A percentile compares a stretch with the other conserved stretches of the same genome.
These are phyloP conservation scores for Cyclura pinguis DNA, from an alignment of 2,797 vertebrate species.

Conservation along the genomic window DNA sequence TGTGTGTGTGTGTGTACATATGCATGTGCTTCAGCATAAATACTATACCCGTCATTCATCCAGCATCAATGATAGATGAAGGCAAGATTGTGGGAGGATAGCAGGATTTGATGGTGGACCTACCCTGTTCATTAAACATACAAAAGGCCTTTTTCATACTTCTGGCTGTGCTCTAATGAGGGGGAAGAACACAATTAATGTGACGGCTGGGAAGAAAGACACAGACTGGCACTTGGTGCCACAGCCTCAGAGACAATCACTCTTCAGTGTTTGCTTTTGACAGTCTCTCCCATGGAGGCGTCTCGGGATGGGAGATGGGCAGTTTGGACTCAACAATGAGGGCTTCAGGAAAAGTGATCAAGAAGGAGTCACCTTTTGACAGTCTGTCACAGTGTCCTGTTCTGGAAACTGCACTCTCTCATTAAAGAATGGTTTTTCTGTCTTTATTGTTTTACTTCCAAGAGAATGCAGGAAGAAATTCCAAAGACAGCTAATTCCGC, in stretches of 20 bases:
- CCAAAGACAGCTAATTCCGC: neutral
- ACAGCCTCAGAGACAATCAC: conserved; percentile 48
- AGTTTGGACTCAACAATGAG: conserved; percentile 5
- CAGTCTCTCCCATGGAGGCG: neutral
- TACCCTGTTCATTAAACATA: conserved; percentile 52
- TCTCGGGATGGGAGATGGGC: accelerated
- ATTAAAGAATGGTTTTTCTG: neutral
- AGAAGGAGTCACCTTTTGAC: conserved; percentile 15
- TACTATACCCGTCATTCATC: neutral
- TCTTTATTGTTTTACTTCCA: neutral
- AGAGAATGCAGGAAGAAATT: neutral
- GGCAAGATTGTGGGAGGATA: conserved; percentile 8
- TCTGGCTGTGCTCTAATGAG: conserved; percentile 35
- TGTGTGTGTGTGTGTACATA: neutral
- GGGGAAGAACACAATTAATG: conserved; percentile 66
- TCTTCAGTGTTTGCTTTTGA: conserved; percentile 15
- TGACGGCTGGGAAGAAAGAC: conserved; percentile 56
- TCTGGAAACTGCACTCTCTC: neutral
- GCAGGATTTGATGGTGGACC: conserved; percentile 12
- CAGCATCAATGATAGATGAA: neutral
- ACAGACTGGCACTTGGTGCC: conserved; percentile 57
- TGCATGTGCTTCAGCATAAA: neutral
- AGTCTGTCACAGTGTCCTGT: neutral
- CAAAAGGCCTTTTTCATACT: conserved; percentile 69
- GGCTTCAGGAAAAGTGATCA: neutral